Percentiles rank a stretch among this genome's conserved stretches.
These are phyloP conservation scores for Lagria hirta DNA, from an alignment of 2,888 invertebrate species.

Conservation along the genomic window DNA sequence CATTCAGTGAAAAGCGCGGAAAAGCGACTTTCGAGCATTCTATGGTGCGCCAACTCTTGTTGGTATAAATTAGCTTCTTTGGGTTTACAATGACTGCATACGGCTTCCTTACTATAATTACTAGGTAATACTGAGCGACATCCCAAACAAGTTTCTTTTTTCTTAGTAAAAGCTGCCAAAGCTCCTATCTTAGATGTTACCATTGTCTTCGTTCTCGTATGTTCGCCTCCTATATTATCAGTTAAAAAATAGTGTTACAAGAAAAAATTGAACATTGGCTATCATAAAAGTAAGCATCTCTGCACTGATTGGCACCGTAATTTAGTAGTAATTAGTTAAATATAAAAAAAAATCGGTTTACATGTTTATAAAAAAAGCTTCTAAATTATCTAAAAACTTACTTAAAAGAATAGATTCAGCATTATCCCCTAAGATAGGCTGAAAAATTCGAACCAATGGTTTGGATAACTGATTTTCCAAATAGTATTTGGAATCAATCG, in stretches of 20 bases:
- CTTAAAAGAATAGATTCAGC: not conserved
- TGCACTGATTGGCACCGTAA: too few relatives aligned
- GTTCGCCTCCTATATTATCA: too few relatives aligned
- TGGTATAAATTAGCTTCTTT: not conserved
- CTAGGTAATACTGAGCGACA: not conserved
- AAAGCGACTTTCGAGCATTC: not conserved
- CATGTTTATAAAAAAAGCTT: too few relatives aligned
- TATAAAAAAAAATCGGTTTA: too few relatives aligned
- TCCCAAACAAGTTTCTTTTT: not conserved
- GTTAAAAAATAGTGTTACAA: too few relatives aligned
- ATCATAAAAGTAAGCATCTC: too few relatives aligned
- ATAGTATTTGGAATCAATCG: not conserved
- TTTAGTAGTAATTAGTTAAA: too few relatives aligned
- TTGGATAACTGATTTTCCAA: not conserved
- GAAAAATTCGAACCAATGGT: not conserved
- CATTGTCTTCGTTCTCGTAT: not conserved
- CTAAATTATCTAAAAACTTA: too few relatives aligned
- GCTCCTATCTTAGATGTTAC: not conserved
- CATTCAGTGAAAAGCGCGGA: not conserved
- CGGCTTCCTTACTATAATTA: too few relatives aligned
- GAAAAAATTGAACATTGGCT: too few relatives aligned
- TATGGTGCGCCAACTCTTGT: not conserved
- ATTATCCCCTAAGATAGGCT: not conserved
- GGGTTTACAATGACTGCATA: not conserved
- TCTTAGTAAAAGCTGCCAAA: not conserved